A percentile compares a stretch with the other conserved stretches of the same genome.
Conservation (phyloP, 1,140 invertebrate species). For the Varroa destructor region DNA sequence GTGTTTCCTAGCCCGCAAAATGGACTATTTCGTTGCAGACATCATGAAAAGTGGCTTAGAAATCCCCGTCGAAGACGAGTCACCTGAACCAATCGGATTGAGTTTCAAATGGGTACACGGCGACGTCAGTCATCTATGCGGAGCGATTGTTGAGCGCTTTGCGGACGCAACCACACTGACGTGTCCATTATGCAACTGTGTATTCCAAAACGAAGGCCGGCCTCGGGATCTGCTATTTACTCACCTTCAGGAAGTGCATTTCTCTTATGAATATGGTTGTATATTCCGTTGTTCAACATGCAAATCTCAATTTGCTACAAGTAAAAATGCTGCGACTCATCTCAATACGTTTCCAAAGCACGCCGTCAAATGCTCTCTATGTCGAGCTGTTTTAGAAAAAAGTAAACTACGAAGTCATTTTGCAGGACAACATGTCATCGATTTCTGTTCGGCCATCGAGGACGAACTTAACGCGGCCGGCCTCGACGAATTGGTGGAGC, state of each 20-base stretch:
- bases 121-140: constrained; percentile 21
- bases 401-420: constrained; percentile 18
- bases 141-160: constrained; percentile 17
- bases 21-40: too few species aligned
- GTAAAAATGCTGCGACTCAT: constrained; percentile 12
- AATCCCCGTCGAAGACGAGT: too few species aligned
- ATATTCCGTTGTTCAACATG: constrained; percentile 5
- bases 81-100: neutral
- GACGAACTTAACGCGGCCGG: constrained; percentile 14
- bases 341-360: constrained; percentile 4
- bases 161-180: neutral
- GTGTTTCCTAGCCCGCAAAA: too few species aligned
- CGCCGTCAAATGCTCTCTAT: constrained; percentile 1
- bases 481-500: constrained; percentile 9
- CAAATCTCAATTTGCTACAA: constrained; percentile 13
- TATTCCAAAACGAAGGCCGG: constrained; percentile 2
- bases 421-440: neutral
- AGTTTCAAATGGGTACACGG: constrained; percentile 25
- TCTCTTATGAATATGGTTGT: constrained; percentile 19
- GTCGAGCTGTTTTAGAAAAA: constrained; percentile 7
- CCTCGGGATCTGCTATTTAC: constrained; percentile 7
- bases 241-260: constrained; percentile 26
- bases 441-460: neutral
- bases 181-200: constrained; percentile 15
- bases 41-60: too few species aligned